Conservation (phyloP, 2,888 invertebrate genomes). For the Napeogenes sylphis region DNA sequence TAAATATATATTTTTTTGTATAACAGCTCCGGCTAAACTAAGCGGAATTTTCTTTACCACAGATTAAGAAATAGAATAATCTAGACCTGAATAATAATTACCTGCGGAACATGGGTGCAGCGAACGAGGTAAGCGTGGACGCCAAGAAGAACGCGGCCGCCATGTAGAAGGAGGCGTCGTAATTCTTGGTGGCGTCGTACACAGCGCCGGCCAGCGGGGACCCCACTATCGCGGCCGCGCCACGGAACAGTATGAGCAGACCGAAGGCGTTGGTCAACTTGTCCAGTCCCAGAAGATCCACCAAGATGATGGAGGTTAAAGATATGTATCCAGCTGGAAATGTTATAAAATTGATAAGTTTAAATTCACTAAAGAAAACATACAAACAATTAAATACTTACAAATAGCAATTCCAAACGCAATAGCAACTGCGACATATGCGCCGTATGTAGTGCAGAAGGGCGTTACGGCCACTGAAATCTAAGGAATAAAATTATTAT, state of each 20-base stretch:
- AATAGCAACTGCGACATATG: constrained; percentile 88
- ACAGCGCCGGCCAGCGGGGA: constrained; percentile 91
- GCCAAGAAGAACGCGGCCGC: constrained; percentile 92
- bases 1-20: neutral
- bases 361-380: neutral
- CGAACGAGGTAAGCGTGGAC: constrained; percentile 90
- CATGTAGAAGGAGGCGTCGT: constrained; percentile 93
- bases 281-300: constrained; percentile 96
- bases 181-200: constrained; percentile 91
- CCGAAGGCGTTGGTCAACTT: constrained; percentile 98
- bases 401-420: constrained; percentile 95
- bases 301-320: constrained; percentile 97
- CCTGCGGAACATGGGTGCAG: constrained; percentile 83
- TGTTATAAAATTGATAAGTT: neutral
- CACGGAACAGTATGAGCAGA: constrained; percentile 95
- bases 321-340: constrained; percentile 96
- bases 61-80: neutral
- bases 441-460: constrained; percentile 85
- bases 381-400: constrained; percentile 66
- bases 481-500: constrained; percentile 40
- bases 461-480: constrained; percentile 88
- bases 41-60: no score
- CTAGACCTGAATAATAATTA: constrained; percentile 32
- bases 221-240: constrained; percentile 93
- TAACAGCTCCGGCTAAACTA: no score